phyloP scores from a whole-genome alignment of 2,113 vertebrate species.

The Brachirus orientalis region DNA sequence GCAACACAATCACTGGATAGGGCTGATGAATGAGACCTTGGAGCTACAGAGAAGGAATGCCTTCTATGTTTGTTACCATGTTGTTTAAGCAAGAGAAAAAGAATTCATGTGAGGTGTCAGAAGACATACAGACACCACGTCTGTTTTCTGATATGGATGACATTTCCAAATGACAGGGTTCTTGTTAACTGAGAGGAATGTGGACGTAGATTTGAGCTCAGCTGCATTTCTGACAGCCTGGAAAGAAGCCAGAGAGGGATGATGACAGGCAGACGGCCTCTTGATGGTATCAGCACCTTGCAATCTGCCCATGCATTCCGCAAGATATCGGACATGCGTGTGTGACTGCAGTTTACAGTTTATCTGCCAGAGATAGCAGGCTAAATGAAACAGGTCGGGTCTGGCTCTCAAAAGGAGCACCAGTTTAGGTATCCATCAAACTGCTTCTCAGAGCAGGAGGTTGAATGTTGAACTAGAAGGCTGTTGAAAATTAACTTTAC shows the following conservation, averaged over 20 bases:
- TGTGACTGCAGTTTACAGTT: constrained; percentile 55
- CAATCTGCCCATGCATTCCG: constrained; percentile 66
- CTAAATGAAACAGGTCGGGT: constrained; percentile 52
- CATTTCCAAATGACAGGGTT: constrained; percentile 47
- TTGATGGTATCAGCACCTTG: constrained; percentile 63
- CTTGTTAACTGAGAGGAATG: constrained; percentile 62
- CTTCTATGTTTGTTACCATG: not conserved
- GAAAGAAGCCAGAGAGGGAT: constrained; percentile 59
- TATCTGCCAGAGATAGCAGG: constrained; percentile 51
- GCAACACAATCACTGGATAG: not conserved
- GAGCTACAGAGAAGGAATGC: constrained; percentile 30
- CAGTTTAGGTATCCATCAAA: constrained; percentile 25
- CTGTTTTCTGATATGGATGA: constrained; percentile 35
- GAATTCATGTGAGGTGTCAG: constrained; percentile 38
- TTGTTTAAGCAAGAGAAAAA: constrained; percentile 11
- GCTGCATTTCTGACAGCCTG: constrained; percentile 63
- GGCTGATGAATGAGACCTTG: constrained; percentile 25
- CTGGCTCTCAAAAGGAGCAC: constrained; percentile 27
- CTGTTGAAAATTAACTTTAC: constrained; percentile 54
- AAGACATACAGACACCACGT: constrained; percentile 36
- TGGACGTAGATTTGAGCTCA: constrained; percentile 37
- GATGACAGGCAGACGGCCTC: constrained; percentile 73
- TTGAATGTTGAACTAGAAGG: constrained; percentile 11
- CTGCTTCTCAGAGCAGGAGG: constrained; percentile 33
- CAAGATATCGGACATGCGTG: constrained; percentile 64